These are phyloP conservation scores for Penaeus japonicus DNA, from an alignment of 1,140 invertebrate species.

Conservation along the genomic window DNA sequence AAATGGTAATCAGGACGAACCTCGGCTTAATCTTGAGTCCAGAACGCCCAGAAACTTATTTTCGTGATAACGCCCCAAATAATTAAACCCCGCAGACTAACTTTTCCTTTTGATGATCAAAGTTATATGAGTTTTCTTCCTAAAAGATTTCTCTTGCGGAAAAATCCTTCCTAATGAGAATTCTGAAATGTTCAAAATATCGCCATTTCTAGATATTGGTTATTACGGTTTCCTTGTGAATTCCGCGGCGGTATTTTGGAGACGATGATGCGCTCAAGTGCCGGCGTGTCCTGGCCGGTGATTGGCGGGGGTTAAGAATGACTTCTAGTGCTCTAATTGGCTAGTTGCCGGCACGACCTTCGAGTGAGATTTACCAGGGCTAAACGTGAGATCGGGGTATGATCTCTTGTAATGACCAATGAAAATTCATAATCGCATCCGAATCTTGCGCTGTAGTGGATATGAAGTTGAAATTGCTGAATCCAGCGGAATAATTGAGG, in stretches of 20 bases:
- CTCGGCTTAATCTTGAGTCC: slow-evolving; percentile 45
- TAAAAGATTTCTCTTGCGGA: slow-evolving; percentile 53
- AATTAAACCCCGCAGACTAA: slow-evolving; percentile 57
- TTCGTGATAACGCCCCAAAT: slow-evolving; percentile 55
- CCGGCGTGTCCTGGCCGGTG: slow-evolving; percentile 10
- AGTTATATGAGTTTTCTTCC: slow-evolving; percentile 58
- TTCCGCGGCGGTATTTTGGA: too few species aligned
- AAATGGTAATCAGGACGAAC: slow-evolving; percentile 37
- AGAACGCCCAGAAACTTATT: slow-evolving; percentile 36
- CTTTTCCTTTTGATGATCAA: slow-evolving; percentile 58
- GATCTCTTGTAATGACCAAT: slow-evolving; percentile 49
- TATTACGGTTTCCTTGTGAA: slow-evolving; percentile 11
- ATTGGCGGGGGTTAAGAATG: slow-evolving; percentile 30
- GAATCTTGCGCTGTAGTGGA: slow-evolving; percentile 40
- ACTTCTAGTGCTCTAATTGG: slow-evolving; percentile 45
- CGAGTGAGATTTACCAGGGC: slow-evolving; percentile 28
- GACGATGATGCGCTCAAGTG: background rate
- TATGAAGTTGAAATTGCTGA: slow-evolving; percentile 48
- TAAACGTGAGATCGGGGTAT: background rate
- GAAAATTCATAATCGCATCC: slow-evolving; percentile 51
- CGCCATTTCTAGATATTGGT: slow-evolving; percentile 50
- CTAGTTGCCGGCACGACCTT: slow-evolving; percentile 38
- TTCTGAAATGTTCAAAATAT: slow-evolving; percentile 55
- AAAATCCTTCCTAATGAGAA: slow-evolving; percentile 57
- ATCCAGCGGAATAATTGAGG: slow-evolving; percentile 33